Evolutionary conservation across 2,113 vertebrate species (phyloP).

Genomic region (Phycodurus eques): DNA sequence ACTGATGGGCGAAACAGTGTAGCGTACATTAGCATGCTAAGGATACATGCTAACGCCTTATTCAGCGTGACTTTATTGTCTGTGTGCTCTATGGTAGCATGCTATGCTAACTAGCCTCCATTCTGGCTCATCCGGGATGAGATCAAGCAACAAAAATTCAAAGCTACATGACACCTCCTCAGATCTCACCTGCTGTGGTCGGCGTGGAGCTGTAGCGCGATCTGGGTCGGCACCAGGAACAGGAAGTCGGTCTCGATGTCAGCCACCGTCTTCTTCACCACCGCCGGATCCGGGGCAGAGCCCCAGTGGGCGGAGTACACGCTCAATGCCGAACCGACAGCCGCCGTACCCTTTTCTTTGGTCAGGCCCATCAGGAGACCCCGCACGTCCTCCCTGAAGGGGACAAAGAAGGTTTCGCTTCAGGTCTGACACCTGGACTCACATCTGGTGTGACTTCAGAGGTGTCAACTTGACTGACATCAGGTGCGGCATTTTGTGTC

Average conservation of each 20-base stretch:
- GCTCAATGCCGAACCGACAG: slow-evolving; percentile 45
- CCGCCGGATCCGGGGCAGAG: slow-evolving; percentile 36
- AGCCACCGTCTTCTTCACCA: slow-evolving; percentile 78
- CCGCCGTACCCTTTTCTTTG: slow-evolving; percentile 56
- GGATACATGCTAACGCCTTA: too few species aligned
- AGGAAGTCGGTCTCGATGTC: slow-evolving; percentile 77
- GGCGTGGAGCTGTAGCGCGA: slow-evolving; percentile 71
- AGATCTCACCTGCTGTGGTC: slow-evolving; percentile 69
- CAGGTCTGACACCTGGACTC: background rate
- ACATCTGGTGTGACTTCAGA: background rate
- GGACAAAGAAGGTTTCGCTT: background rate
- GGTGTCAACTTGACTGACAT: too few species aligned
- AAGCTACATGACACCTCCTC: background rate
- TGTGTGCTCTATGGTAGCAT: too few species aligned
- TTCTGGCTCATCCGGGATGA: background rate
- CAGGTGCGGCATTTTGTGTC: too few species aligned
- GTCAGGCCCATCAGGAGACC: slow-evolving; percentile 69
- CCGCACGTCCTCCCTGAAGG: slow-evolving; percentile 67
- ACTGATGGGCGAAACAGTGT: too few species aligned
- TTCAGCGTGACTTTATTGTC: too few species aligned
- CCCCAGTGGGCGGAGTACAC: slow-evolving; percentile 76
- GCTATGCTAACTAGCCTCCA: too few species aligned
- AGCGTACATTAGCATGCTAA: background rate
- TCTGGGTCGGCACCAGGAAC: slow-evolving; percentile 81
- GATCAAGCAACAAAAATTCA: too few species aligned